Evolutionary conservation across 2,888 invertebrate species (phyloP).

Genomic region (Eupeodes luniger): DNA sequence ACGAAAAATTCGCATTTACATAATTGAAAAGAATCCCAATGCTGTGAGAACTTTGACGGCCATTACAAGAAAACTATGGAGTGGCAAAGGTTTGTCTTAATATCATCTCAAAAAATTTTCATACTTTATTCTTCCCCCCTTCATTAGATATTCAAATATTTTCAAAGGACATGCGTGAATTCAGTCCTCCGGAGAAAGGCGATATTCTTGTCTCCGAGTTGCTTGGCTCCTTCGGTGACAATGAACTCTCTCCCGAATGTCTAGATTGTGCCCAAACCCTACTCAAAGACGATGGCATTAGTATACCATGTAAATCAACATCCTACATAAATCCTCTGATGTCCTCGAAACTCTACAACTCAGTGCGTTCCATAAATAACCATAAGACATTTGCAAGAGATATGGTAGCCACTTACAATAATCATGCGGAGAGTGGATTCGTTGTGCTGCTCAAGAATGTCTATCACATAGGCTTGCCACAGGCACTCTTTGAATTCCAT

Average conservation of each 20-base stretch:
- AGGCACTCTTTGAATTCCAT: constrained; percentile 91
- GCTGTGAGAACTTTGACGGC: constrained; percentile 94
- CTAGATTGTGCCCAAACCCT: constrained; percentile 96
- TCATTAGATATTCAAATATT: constrained; percentile 89
- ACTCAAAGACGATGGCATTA: constrained; percentile 93
- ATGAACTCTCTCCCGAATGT: constrained; percentile 99
- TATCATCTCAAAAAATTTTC: too few relatives aligned
- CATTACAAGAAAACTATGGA: constrained; percentile 91
- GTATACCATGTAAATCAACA: constrained; percentile 95
- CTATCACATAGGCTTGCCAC: constrained; percentile 82
- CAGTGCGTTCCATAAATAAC: constrained; percentile 85
- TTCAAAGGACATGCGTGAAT: constrained; percentile 94
- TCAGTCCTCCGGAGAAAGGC: constrained; percentile 92
- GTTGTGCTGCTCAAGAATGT: constrained; percentile 89
- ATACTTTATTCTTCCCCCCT: too few relatives aligned
- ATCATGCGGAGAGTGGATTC: constrained; percentile 91
- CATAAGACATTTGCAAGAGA: constrained; percentile 79
- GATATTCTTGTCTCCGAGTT: constrained; percentile 98
- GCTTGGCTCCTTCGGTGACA: constrained; percentile 98
- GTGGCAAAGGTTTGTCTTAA: constrained; percentile 84
- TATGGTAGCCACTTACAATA: constrained; percentile 78
- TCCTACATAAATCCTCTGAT: constrained; percentile 97
- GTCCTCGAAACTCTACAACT: constrained; percentile 93
- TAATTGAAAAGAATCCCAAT: constrained; percentile 99
- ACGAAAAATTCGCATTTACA: constrained; percentile 92